A percentile compares a stretch with the other conserved stretches of the same genome.
Evolutionary conservation across 2,113 vertebrate species (phyloP).

Genomic region (Scomber japonicus): DNA sequence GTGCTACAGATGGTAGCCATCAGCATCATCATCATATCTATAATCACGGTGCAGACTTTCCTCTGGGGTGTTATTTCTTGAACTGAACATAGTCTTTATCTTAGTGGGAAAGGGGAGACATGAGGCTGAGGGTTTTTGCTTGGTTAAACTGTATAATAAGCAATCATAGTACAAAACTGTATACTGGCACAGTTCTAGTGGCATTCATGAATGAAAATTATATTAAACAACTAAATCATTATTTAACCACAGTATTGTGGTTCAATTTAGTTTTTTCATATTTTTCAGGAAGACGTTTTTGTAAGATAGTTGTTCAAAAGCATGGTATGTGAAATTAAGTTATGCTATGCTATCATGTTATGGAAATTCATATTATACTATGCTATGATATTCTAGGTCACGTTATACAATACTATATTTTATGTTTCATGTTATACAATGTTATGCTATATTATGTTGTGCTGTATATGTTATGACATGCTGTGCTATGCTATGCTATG

Average conservation of each 20-base stretch:
- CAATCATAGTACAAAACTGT: constrained; percentile 15
- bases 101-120: neutral
- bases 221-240: neutral
- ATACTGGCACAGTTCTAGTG: neutral
- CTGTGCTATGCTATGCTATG: neutral
- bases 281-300: neutral
- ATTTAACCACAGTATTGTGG: neutral
- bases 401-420: neutral
- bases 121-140: constrained; percentile 18
- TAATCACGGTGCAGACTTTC: constrained; percentile 36
- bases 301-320: neutral
- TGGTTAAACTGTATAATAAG: constrained; percentile 35
- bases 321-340: no score
- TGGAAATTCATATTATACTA: no score
- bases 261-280: neutral
- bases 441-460: neutral
- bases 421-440: no score
- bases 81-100: constrained; percentile 36
- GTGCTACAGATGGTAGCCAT: constrained; percentile 45
- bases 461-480: neutral
- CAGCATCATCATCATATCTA: constrained; percentile 50
- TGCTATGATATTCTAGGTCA: neutral
- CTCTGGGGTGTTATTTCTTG: constrained; percentile 30
- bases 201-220: neutral
- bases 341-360: no score